Evolutionary conservation across 1,140 invertebrate species (phyloP), one percentile per base, ranked within the genome.

Genomic region (Holcopasites calliopsidis): DNA sequence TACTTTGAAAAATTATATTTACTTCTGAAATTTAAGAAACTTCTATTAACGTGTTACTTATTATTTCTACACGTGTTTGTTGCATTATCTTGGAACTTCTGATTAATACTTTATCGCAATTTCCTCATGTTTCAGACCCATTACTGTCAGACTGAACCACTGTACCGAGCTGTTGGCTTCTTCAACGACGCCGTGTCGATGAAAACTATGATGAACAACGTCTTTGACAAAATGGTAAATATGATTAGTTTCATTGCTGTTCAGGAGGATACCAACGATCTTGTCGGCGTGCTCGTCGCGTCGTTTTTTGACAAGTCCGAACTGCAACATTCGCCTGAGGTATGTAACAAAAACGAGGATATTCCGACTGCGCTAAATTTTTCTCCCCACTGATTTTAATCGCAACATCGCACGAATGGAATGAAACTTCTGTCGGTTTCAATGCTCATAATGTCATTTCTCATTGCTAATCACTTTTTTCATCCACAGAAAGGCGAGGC

Each of bases 191-290:
- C 31, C 0, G 10, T 47, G 2, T 82, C 77, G 1, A 31, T 79
- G 2, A 77, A 58, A 8, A 7, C n/a, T 1, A 80, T 70, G 21
- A 47, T 55, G 13, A 49, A 42, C 26, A 66, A 55, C 6, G 35
- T 82, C 8, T 49, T 71, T 3, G n/a, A 65, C 0, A 42, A 49
- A 10, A 47, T 85, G 31, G 16, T 49, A 0, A 18, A 64, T 0
- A 16, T 16, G 57, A 49, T 74, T 0, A 82, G 85, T 18, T 74
- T 84, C 21, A 84, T 77, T n/a, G 85, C 79, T 0, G 0, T 86
- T 38, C 44, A 70, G 35, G 85, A 86, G 40, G 83, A 79, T 13
- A 80, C 50, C 3, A 35, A 64, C 6, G 60, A 78, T 16, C 42
- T 86, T 0, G 66, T 83, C 0, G 85, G 83, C 7, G 54, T 86